Evolutionary conservation across 2,797 vertebrate species (phyloP), one percentile per base, ranked within the genome.

Genomic region (Ctenosaura bakeri): DNA sequence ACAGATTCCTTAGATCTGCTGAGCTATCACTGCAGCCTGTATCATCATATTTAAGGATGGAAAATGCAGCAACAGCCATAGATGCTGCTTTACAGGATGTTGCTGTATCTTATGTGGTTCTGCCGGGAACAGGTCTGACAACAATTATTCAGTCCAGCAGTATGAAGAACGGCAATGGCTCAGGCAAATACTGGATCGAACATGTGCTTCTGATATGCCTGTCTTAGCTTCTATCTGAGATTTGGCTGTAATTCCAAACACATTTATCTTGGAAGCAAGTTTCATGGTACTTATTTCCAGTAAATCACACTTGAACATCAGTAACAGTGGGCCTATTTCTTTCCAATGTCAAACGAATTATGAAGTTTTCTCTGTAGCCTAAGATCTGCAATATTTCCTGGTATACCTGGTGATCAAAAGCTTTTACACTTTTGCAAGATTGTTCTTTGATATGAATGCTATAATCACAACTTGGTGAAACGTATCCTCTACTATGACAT

Each of bases 401-500:
- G 32, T 29, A 8, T 13, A 54, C 46, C 8, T 29, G 69, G 35
- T 71, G 8, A 71, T 50, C 52, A 42, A 62, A 62, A 59, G 26
- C 54, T 71, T 52, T 38, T 85, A 74, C 22, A 42, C 35, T 38
- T 82, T 81, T 88, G 87, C 32, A 71, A 71, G 13, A 71, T 69
- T 73, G 79, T 56, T 73, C 66, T 79, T 12, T 32, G 46, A 81
- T 69, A 50, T 50, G 13, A 46, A 64, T 85, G 46, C 62, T 85
- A 1, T 93, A 84, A 89, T 94, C 87, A 26, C 74, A 88, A 73
- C 38, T 90, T 35, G 38, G 1, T 73, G 24, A 86, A 81, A 73
- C 22, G 56, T 85, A 69, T 83, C 78, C 79, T 93, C 91, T 93
- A 91, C 89, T 92, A 94, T n/a, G 90, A 90, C 74, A 91, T 94